Evolutionary conservation across 1,140 invertebrate species (phyloP).

Genomic region (Andricus grossulariae): DNA sequence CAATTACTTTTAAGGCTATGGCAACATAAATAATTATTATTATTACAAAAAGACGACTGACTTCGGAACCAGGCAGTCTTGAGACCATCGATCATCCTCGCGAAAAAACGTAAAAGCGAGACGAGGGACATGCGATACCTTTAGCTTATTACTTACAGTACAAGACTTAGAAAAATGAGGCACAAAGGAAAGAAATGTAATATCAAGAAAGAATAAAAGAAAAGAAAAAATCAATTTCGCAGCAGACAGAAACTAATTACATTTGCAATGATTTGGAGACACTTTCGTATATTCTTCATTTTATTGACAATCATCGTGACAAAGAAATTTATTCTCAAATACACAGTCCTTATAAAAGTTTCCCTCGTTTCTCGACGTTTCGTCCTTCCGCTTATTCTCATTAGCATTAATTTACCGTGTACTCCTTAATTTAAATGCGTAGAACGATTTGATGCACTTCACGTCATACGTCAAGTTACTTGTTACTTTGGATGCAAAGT

Average conservation of each 20-base stretch:
- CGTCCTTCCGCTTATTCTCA: constrained; percentile 39
- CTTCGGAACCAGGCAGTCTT: constrained; percentile 45
- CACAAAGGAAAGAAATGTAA: neutral
- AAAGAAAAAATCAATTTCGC: neutral
- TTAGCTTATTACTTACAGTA: neutral
- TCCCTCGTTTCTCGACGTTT: constrained; percentile 34
- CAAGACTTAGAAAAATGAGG: neutral
- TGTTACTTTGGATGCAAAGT: neutral
- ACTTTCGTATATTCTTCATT: constrained; percentile 52
- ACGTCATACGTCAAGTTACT: constrained; percentile 10
- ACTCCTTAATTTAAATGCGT: constrained; percentile 29
- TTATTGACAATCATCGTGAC: constrained; percentile 68
- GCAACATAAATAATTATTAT: constrained; percentile 68
- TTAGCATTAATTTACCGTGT: constrained; percentile 39
- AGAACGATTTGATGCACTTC: constrained; percentile 25
- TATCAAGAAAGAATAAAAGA: neutral
- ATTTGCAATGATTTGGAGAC: constrained; percentile 33
- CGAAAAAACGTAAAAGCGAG: constrained; percentile 48
- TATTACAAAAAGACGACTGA: constrained; percentile 53
- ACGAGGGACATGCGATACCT: constrained; percentile 42
- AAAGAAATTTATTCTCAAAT: constrained; percentile 64
- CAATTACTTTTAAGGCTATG: constrained; percentile 65
- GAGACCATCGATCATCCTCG: constrained; percentile 28
- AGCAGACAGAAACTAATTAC: neutral
- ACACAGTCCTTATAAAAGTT: constrained; percentile 54